Evolutionary conservation across 35 echinoderm and acorn worm species (phyloP).

Genomic region (Hemicentrotus pulcherrimus): DNA sequence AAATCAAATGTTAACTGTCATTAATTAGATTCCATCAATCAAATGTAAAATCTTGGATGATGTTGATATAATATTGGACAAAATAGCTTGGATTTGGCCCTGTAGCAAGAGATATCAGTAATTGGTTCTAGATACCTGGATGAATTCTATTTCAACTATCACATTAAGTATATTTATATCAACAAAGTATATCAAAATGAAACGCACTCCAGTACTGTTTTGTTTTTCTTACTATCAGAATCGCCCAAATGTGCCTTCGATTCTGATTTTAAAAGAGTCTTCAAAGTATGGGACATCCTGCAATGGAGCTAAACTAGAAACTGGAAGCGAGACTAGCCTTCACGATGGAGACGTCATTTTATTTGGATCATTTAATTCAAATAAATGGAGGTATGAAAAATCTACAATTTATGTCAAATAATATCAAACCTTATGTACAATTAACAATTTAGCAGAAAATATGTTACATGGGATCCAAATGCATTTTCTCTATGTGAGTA

Average conservation of each 20-base stretch:
- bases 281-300: slow-evolving; percentile 84
- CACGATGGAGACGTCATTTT: slow-evolving; percentile 67
- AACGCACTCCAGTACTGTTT: not conserved
- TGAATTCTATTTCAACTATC: not conserved
- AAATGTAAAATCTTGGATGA: no score
- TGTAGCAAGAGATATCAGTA: no score
- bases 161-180: not conserved
- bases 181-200: not conserved
- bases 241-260: slow-evolving; percentile 44
- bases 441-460: not conserved
- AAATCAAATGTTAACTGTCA: no score
- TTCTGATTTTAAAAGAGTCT: slow-evolving; percentile 63
- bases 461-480: not conserved
- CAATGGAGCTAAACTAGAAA: slow-evolving; percentile 64
- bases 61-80: no score
- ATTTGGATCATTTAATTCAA: slow-evolving; percentile 76
- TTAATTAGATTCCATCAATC: no score
- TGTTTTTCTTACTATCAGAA: slow-evolving; percentile 42
- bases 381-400: slow-evolving; percentile 74
- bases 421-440: not conserved
- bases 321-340: slow-evolving; percentile 41
- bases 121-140: not conserved
- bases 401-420: not conserved
- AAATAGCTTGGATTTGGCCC: no score
- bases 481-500: not conserved